Evolutionary conservation across 2,888 invertebrate genomes (phyloP).

Genomic region (Agonopterix heracliana): DNA sequence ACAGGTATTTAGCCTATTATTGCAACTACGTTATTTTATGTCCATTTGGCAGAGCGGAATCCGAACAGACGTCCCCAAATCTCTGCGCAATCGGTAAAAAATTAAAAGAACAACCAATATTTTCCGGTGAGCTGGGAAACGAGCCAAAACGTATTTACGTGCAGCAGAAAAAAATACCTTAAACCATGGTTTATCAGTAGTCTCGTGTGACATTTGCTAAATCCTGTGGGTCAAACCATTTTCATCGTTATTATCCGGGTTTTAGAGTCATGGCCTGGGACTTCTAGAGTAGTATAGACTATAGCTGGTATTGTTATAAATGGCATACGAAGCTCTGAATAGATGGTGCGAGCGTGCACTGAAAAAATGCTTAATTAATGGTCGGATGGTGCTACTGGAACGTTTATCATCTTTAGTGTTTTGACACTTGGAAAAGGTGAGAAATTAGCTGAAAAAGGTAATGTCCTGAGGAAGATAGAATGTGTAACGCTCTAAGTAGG

Average conservation of each 20-base stretch:
- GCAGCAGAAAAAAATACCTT: constrained; percentile 25
- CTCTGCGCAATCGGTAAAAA: constrained; percentile 24
- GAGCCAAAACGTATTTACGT: constrained; percentile 47
- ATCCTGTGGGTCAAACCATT: too few relatives aligned
- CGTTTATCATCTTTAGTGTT: not conserved
- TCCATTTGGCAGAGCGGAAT: too few relatives aligned
- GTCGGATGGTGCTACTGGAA: constrained; percentile 1
- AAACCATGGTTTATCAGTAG: constrained; percentile 32
- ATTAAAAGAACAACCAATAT: constrained; percentile 34
- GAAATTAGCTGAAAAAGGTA: not conserved
- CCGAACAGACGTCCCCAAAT: constrained; percentile 10
- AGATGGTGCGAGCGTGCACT: constrained; percentile 18
- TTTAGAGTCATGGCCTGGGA: too few relatives aligned
- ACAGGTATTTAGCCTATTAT: too few relatives aligned
- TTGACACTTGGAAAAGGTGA: not conserved
- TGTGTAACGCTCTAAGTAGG: too few relatives aligned
- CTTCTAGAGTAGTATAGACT: too few relatives aligned
- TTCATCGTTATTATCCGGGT: too few relatives aligned
- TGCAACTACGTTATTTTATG: too few relatives aligned
- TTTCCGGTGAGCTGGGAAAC: constrained; percentile 42
- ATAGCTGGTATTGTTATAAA: constrained; percentile 23
- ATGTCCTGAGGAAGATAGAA: too few relatives aligned
- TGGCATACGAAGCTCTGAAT: constrained; percentile 18
- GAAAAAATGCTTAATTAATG: constrained; percentile 25
- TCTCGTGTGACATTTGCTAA: too few relatives aligned